Conservation (phyloP, 2,797 vertebrate species). For the Myotis daubentonii region DNA sequence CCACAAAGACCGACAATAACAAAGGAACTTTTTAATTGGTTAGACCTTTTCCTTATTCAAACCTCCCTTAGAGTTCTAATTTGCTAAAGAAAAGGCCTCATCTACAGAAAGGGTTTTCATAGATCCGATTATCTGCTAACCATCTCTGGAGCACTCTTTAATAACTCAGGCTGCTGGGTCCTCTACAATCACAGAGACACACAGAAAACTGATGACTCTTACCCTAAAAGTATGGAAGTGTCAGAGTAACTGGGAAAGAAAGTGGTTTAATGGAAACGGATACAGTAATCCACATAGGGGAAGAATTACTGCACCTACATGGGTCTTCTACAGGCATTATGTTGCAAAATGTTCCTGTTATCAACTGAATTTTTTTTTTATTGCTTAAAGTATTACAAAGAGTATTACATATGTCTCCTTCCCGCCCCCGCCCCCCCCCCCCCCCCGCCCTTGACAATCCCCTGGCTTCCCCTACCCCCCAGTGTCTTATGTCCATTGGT, state of each 20-base stretch:
- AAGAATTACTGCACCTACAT: not conserved
- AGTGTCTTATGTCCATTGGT: too few species aligned
- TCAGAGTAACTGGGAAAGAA: not conserved
- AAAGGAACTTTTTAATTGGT: conserved; percentile 2
- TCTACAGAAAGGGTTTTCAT: not conserved
- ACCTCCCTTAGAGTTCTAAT: conserved; percentile 10
- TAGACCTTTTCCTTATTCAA: conserved; percentile 2
- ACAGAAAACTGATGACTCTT: not conserved
- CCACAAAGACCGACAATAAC: conserved; percentile 8
- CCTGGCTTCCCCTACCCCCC: too few species aligned
- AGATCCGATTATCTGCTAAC: not conserved
- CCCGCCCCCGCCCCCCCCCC: too few species aligned
- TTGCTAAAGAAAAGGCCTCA: conserved; percentile 16
- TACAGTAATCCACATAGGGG: not conserved
- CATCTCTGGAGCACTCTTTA: not conserved
- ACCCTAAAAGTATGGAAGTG: not conserved
- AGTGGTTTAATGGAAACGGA: too few species aligned
- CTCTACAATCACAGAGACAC: not conserved
- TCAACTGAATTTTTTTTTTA: not conserved
- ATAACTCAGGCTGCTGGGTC: not conserved
- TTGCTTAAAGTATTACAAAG: too few species aligned
- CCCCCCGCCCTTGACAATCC: too few species aligned
- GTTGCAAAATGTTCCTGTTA: not conserved
- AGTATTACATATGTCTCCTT: too few species aligned
- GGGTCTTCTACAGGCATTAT: not conserved